phyloP scores from a whole-genome alignment of 2,113 vertebrate species.

The Procavia capensis region DNA sequence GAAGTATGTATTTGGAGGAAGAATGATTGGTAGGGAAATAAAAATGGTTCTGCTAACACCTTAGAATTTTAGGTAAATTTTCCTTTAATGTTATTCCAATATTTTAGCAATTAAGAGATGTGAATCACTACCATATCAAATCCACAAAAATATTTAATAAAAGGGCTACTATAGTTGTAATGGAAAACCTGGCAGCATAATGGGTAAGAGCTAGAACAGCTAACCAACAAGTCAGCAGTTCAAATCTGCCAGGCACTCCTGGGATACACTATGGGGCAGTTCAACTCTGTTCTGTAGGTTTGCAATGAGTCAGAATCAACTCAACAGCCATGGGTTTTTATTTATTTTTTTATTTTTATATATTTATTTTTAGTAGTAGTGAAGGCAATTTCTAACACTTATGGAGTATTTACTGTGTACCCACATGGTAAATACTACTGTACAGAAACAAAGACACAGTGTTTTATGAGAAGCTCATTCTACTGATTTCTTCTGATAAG shows the following conservation, averaged over 20 bases:
- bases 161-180: neutral
- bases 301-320: too few relatives aligned
- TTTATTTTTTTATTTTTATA: too few relatives aligned
- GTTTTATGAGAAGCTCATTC: neutral
- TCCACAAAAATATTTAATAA: neutral
- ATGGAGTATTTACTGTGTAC: neutral
- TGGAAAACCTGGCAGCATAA: too few relatives aligned
- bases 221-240: too few relatives aligned
- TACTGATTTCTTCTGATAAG: neutral
- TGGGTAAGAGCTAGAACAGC: too few relatives aligned
- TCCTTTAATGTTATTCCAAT: constrained; percentile 36
- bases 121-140: constrained; percentile 41
- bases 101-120: constrained; percentile 34
- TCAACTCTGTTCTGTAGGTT: too few relatives aligned
- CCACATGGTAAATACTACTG: neutral
- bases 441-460: neutral
- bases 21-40: constrained; percentile 6
- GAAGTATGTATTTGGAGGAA: constrained; percentile 16
- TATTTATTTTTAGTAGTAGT: too few relatives aligned
- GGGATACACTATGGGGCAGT: too few relatives aligned
- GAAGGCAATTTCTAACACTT: neutral
- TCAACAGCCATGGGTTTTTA: too few relatives aligned
- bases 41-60: constrained; percentile 2
- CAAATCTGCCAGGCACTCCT: too few relatives aligned
- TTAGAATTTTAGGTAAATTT: neutral